Conservation (phyloP, 1,140 invertebrate species). For the Musca vetustissima region DNA sequence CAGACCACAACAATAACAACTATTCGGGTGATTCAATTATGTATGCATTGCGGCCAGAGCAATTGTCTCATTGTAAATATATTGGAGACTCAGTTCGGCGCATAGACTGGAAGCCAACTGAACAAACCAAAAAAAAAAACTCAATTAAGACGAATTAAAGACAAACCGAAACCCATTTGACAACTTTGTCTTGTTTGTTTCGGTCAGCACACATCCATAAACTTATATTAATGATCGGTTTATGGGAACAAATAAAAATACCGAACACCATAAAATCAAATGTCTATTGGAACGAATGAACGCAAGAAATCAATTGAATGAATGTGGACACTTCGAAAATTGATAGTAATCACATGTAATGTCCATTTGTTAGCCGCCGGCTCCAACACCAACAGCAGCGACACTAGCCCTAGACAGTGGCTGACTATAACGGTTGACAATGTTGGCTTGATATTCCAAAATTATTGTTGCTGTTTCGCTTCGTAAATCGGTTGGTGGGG, state of each 20-base stretch:
- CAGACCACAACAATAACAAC: too few relatives aligned
- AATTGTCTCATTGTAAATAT: background rate
- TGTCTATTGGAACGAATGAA: background rate
- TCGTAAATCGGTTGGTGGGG: too few relatives aligned
- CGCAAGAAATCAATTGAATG: conserved; percentile 10
- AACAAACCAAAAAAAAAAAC: too few relatives aligned
- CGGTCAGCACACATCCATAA: too few relatives aligned
- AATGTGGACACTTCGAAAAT: background rate
- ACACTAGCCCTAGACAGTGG: too few relatives aligned
- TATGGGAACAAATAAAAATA: conserved; percentile 8
- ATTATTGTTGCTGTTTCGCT: too few relatives aligned
- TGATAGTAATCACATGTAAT: conserved; percentile 19
- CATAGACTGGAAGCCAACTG: too few relatives aligned
- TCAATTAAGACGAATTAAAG: conserved; percentile 6
- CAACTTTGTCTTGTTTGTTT: conserved; percentile 8
- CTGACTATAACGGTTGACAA: too few relatives aligned
- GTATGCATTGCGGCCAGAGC: conserved; percentile 1
- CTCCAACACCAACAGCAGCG: too few relatives aligned
- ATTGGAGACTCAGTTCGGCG: too few relatives aligned
- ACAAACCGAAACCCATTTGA: background rate
- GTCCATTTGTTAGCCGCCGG: background rate
- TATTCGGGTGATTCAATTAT: background rate
- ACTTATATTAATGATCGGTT: conserved; percentile 19
- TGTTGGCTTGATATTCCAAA: too few relatives aligned
- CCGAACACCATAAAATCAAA: background rate